Evolutionary conservation across 30 jellyfish, hydroid and myxozoan genomes (phyloP).

Genomic region (Sanderia malayensis): DNA sequence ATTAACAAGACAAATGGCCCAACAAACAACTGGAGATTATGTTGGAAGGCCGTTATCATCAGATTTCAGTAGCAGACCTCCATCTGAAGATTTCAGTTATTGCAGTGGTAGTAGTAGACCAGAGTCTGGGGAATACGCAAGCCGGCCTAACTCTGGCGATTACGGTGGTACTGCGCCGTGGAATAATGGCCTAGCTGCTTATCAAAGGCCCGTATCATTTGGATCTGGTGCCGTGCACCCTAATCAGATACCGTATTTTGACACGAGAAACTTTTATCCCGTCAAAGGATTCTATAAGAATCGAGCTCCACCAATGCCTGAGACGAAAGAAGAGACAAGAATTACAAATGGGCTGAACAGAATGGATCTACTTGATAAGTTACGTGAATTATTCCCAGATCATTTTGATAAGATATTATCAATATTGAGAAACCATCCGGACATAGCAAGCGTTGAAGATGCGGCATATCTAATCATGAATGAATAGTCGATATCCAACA

Average conservation of each 20-base stretch:
- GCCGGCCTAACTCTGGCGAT: conserved; percentile 93
- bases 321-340: conserved; percentile 88
- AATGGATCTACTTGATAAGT: conserved; percentile 78
- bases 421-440: conserved; percentile 89
- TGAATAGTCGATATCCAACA: no score
- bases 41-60: conserved; percentile 95
- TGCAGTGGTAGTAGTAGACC: conserved; percentile 91
- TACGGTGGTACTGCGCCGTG: conserved; percentile 67
- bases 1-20: conserved; percentile 62
- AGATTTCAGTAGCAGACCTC: conserved; percentile 93
- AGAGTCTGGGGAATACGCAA: conserved; percentile 89
- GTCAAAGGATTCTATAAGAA: conserved; percentile 68
- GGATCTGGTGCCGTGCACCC: conserved; percentile 56
- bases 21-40: conserved; percentile 75
- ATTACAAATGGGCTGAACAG: conserved; percentile 61
- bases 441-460: conserved; percentile 74
- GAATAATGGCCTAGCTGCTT: conserved; percentile 55
- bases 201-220: conserved; percentile 63
- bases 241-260: conserved; percentile 71
- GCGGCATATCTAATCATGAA: conserved; percentile 68
- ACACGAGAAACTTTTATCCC: conserved; percentile 88
- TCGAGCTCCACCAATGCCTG: conserved; percentile 83
- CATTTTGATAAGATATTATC: conserved; percentile 81
- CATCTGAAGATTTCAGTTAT: conserved; percentile 92
- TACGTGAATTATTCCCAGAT: conserved; percentile 82